Conservation (phyloP, 2,797 vertebrate species). For the Rousettus madagascariensis region DNA sequence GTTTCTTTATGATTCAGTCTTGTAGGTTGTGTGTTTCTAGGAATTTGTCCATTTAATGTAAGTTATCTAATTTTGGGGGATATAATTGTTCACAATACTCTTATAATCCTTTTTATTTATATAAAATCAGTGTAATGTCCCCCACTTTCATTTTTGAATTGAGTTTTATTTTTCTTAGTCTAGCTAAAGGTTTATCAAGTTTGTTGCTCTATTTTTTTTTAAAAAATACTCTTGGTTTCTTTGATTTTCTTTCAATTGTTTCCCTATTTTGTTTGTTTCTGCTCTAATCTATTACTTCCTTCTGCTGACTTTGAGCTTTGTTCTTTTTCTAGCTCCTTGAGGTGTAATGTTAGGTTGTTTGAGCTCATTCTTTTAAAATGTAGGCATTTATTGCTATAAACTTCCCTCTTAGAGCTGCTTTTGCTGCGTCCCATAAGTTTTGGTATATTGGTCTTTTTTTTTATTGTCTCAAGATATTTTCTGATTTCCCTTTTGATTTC, state of each 20-base stretch:
- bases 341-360: background rate
- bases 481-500: background rate
- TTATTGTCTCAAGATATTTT: background rate
- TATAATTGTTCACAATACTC: background rate
- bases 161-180: background rate
- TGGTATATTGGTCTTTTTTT: background rate
- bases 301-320: background rate
- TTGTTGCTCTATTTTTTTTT: background rate
- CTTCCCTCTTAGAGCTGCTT: background rate
- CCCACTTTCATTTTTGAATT: background rate
- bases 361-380: background rate
- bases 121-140: background rate
- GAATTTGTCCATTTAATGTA: background rate
- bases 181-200: background rate
- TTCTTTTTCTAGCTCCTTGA: background rate
- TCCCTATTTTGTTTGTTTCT: background rate
- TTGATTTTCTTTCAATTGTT: background rate
- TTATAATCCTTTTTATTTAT: background rate
- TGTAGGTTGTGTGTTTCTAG: slow-evolving; percentile 6
- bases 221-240: background rate
- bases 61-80: background rate
- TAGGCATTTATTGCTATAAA: background rate
- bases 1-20: background rate
- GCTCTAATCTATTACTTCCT: background rate
- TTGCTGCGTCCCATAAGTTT: background rate